Conservation (phyloP, 2,888 invertebrate genomes). For the Drepana falcataria region DNA sequence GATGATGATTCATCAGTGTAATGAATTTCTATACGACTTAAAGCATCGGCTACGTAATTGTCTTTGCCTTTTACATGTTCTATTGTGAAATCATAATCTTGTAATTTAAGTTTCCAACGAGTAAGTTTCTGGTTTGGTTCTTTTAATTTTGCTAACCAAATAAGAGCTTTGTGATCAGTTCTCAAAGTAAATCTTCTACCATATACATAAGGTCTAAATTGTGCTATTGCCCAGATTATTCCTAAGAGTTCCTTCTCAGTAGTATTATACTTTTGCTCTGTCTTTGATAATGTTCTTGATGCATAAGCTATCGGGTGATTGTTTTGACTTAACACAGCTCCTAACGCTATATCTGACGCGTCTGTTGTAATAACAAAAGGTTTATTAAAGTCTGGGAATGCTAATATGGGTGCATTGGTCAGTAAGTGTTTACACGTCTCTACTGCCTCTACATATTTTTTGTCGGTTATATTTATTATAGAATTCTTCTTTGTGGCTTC, state of each 20-base stretch:
- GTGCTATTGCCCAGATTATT: conserved; percentile 1
- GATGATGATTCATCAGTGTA: neutral
- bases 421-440: too few species aligned
- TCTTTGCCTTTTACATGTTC: neutral
- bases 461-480: too few species aligned
- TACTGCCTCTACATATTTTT: too few species aligned
- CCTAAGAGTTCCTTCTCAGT: conserved; percentile 2
- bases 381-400: too few species aligned
- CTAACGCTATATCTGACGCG: too few species aligned
- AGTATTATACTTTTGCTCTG: conserved; percentile 2
- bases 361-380: too few species aligned
- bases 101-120: conserved; percentile 13
- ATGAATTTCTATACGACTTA: conserved; percentile 5
- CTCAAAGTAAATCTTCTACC: neutral
- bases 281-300: neutral
- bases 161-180: neutral
- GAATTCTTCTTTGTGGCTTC: too few species aligned
- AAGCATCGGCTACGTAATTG: conserved; percentile 2
- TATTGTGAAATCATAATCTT: conserved; percentile 11
- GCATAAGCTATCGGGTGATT: neutral
- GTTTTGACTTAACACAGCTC: too few species aligned
- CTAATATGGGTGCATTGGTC: too few species aligned
- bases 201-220: conserved; percentile 4
- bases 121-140: conserved; percentile 11
- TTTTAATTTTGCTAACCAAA: conserved; percentile 8